Base-by-base conservation (phyloP, 1,140 invertebrate genomes). In the Pseudomyrmex cubaensis region DNA sequence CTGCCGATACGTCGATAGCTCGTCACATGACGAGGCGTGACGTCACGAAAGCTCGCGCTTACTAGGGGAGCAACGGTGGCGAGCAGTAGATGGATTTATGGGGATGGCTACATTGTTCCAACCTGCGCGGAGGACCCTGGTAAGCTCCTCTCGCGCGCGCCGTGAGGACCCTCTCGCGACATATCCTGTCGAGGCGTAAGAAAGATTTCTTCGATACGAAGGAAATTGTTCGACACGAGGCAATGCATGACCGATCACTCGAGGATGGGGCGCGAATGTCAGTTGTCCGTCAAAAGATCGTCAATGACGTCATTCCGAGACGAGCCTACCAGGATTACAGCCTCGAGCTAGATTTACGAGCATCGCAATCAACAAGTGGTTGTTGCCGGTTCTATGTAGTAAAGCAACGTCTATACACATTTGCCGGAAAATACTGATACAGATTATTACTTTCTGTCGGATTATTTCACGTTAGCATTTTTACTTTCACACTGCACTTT, bases 291-390 rank as follows among this genome's bases (percentile, higher is more conserved):
- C 94, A 94, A 91, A 91, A 85, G 90, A 92, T 91, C 93, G 93
- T 94, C 94, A 94, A 92, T 94, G 93, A 94, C 93, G 93, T 94
- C 92, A 93, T 90, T 92, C 90, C 85, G 93, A 94, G 94, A 92
- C 92, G 90, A 93, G 90, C 91, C 90, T 94, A 94, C 90, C 94
- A 94, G 94, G 94, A 91, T 93, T 94, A 93, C 94, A 94, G 93
- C 92, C 92, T 74, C 87, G 91, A 87, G 91, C 88, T 90, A 93
- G 93, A 94, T 94, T 94, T 94, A 94, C 93, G 93, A 94, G 89
- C 90, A 80, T 73, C 22, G 56, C 67, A 1, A 57, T 73, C 93
- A 94, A 94, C 94, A 94, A 88, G 92, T 94, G 70, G 84, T 85
- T 56, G 63, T 56, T 46, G 12, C 8, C 0, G 46, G 8, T 56